Evolutionary conservation across 2,888 invertebrate species (phyloP).

Genomic region (Catonia carolina): DNA sequence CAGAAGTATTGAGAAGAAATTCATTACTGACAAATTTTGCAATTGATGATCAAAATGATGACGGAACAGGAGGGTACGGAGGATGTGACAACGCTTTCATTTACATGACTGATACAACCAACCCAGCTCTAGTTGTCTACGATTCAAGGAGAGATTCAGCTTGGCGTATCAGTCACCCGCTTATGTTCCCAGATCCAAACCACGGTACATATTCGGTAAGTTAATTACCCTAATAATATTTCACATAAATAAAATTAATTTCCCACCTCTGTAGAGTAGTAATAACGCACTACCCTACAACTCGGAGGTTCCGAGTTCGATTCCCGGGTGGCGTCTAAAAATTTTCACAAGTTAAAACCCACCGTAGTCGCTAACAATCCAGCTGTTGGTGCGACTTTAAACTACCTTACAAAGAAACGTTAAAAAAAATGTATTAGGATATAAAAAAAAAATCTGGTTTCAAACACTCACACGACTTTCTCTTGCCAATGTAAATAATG

Average conservation of each 20-base stretch:
- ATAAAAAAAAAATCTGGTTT: too few relatives aligned
- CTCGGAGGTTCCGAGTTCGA: too few relatives aligned
- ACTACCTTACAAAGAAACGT: too few relatives aligned
- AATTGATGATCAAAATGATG: slow-evolving; percentile 55
- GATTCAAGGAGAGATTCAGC: slow-evolving; percentile 68
- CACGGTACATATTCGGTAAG: slow-evolving; percentile 57
- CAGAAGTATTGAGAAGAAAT: slow-evolving; percentile 59
- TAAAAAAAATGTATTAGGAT: too few relatives aligned
- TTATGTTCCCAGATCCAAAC: slow-evolving; percentile 82
- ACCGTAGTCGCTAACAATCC: too few relatives aligned
- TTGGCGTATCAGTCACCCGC: slow-evolving; percentile 72
- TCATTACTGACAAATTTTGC: slow-evolving; percentile 72
- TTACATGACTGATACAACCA: slow-evolving; percentile 75
- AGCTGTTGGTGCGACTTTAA: too few relatives aligned
- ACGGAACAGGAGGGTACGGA: slow-evolving; percentile 45
- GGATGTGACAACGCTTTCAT: slow-evolving; percentile 70
- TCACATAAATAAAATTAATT: neutral
- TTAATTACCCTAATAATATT: neutral
- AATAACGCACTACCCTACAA: too few relatives aligned
- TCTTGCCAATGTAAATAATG: too few relatives aligned
- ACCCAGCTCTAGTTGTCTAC: slow-evolving; percentile 58
- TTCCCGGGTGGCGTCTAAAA: too few relatives aligned
- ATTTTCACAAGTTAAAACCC: too few relatives aligned
- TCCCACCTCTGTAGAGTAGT: too few relatives aligned
- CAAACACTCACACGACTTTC: too few relatives aligned